Evolutionary conservation across 2,888 invertebrate genomes (phyloP), one percentile per base, ranked within the genome.

Genomic region (Spialia ferax): DNA sequence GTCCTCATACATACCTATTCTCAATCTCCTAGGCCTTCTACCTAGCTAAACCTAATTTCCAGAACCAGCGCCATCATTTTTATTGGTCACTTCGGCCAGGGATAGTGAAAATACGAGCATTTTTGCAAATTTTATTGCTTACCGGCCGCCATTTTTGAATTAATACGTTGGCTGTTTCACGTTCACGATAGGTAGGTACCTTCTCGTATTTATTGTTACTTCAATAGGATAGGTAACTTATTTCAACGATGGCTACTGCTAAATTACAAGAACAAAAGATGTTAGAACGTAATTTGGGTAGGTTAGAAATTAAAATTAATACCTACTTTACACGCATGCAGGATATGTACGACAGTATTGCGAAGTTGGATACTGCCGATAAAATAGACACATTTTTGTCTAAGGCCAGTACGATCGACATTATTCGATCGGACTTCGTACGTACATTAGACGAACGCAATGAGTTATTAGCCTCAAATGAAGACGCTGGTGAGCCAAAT

Each of bases 361-460:
- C 35, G 11, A 56, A 56, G 32, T 32, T 56, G 29, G 32, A 56
- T 56, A 56, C 29, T 32, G 56, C 38, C 38, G 42, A 22, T 23
- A 54, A 55, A 55, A 63, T 63, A 20, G 63, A 63, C 55, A 63
- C 42, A 55, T 63, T 63, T 63, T 15, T 63, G 55, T 35, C 63
- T 35, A 23, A 63, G 23, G 42, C 63, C 8, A 55, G 55, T 26
- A 63, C 63, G 38, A 42, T 63, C 45, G 63, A 65, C 59, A 35
- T 57, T 57, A 57, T 65, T 59, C 57, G 59, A 57, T 59, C 57
- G 32, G 65, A 65, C 23, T 65, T 65, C 38, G 50, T 59, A 50
- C 32, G 50, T 32, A 59, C 57, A 50, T 59, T 65, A 22, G 65
- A 65, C 65, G 65, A 65, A 48, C 65, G 65, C 29, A 65, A 65